A percentile compares a stretch with the other conserved stretches of the same genome.
These are phyloP conservation scores for Melanotaenia maccullochi DNA, from an alignment of 2,797 vertebrate genomes.

Conservation along the genomic window DNA sequence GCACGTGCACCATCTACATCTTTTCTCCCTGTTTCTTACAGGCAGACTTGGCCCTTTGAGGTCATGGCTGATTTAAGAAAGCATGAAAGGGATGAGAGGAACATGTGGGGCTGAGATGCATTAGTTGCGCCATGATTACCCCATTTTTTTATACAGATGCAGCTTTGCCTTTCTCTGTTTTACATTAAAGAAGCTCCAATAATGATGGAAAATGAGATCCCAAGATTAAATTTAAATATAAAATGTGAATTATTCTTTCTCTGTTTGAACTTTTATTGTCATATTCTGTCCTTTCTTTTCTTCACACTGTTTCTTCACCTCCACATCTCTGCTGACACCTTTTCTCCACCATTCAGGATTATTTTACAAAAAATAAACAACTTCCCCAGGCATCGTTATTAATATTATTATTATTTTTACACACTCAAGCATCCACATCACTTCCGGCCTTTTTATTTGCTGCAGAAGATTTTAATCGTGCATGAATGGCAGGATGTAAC, in stretches of 20 bases:
- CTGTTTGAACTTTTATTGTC: neutral
- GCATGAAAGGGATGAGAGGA: constrained; percentile 32
- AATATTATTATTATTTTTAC: neutral
- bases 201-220: neutral
- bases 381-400: neutral
- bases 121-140: constrained; percentile 35
- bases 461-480: too few species aligned
- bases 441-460: too few species aligned
- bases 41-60: constrained; percentile 13
- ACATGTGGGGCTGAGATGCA: constrained; percentile 49
- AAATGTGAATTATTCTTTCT: neutral
- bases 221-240: neutral
- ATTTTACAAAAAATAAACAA: constrained; percentile 21
- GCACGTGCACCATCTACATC: neutral
- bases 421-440: too few species aligned
- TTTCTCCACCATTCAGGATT: neutral
- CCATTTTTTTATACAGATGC: constrained; percentile 1
- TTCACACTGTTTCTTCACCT: neutral
- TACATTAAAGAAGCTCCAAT: neutral
- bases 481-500: too few species aligned
- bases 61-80: constrained; percentile 33
- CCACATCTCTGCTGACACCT: neutral
- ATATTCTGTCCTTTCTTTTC: neutral
- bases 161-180: neutral
- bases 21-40: neutral